Evolutionary conservation across 2,797 vertebrate species (phyloP), one percentile per base, ranked within the genome.

Genomic region (Sciurus vulgaris): DNA sequence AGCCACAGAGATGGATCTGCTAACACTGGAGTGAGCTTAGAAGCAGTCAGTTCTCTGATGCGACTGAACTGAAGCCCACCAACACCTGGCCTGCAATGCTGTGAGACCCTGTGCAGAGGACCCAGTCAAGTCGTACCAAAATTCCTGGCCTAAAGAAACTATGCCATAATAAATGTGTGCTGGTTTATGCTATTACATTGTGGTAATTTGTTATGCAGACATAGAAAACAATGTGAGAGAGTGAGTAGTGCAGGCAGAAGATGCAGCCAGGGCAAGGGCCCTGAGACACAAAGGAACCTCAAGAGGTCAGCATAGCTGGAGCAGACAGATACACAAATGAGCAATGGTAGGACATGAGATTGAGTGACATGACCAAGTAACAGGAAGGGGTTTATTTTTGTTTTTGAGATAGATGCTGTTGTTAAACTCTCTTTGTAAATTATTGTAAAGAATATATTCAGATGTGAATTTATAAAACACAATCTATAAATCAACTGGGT

Each of bases 371-470:
- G 47, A 28, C 8, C 28, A 35, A 86, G 79, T 8, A 49, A 67
- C 47, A 28, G 0, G 15, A 26, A 81, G n/a, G 17, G 41, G 22
- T 54, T 90, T 87, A 26, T 33, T 76, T 35, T 49, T 47, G 3
- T 91, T 79, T 91, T 89, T 47, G 20, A 86, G 47, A 59, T 0
- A 65, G 69, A 86, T 14, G 38, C 67, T 73, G 67, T 70, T 78
- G 59, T 89, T 56, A 95, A 86, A 83, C 13, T 51, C 51, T 30
- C 33, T 30, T 73, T 89, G 51, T 76, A 86, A 79, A 89, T 86
- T 54, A 86, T 59, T 24, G 56, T 86, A 79, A 94, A 69, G 44
- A 24, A 3, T 73, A 63, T 74, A 89, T 96, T 86, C 35, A 78
- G 54, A 90, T 38, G 26, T 28, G 18, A 86, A 65, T 85, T 78